Percentiles rank a stretch among this genome's conserved stretches.
Conservation (phyloP, 2,113 vertebrate species). For the Epinephelus cyanopodus region DNA sequence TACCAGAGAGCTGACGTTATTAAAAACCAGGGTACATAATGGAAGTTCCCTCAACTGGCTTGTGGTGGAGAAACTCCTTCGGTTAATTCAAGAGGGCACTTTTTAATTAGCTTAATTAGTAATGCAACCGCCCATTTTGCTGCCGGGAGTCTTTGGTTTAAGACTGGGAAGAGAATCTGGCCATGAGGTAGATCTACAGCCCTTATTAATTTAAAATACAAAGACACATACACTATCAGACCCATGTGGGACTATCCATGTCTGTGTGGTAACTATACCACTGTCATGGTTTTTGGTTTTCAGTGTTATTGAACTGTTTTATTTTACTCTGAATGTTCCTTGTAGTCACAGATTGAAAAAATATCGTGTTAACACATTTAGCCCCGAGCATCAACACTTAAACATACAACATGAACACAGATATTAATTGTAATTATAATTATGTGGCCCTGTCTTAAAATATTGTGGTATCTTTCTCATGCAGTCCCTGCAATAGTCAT, state of each 20-base stretch:
- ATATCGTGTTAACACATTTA: too few species aligned
- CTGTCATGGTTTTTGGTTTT: neutral
- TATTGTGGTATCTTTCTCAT: neutral
- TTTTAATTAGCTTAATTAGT: constrained; percentile 59
- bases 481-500: too few species aligned
- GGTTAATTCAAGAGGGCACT: constrained; percentile 22
- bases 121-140: neutral
- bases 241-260: neutral
- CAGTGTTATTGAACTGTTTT: neutral
- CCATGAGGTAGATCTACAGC: neutral
- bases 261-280: neutral
- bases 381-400: too few species aligned
- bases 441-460: neutral
- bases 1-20: neutral
- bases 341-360: neutral
- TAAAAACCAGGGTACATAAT: neutral
- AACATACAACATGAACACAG: too few species aligned
- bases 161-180: neutral
- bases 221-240: neutral
- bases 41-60: neutral
- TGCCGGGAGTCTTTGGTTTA: constrained; percentile 5
- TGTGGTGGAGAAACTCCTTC: constrained; percentile 1
- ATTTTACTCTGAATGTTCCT: neutral
- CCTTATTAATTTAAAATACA: constrained; percentile 10
- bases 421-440: neutral